These are phyloP conservation scores for Ooceraea biroi DNA, from an alignment of 1,140 invertebrate species.

Conservation along the genomic window DNA sequence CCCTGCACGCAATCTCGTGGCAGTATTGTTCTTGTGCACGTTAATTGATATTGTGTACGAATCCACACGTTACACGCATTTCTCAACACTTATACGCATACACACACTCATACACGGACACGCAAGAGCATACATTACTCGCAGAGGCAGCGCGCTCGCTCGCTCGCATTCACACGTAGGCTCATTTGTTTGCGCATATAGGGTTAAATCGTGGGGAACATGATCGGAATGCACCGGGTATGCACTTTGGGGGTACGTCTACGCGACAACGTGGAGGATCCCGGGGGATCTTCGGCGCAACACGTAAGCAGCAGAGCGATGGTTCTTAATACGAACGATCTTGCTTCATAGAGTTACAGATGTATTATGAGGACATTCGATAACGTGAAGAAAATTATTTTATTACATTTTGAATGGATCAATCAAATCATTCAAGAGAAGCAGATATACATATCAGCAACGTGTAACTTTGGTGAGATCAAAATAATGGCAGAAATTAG, in stretches of 20 bases:
- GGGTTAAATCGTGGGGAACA: neutral
- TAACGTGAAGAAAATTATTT: too few species aligned
- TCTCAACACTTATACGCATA: conserved; percentile 40
- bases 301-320: conserved; percentile 26
- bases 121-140: conserved; percentile 64
- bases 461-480: too few species aligned
- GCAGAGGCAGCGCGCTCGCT: conserved; percentile 26
- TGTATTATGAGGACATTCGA: neutral
- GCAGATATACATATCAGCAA: too few species aligned
- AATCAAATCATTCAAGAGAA: neutral
- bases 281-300: conserved; percentile 3
- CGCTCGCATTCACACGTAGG: conserved; percentile 40
- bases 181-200: conserved; percentile 11
- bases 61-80: conserved; percentile 70
- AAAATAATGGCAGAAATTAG: neutral
- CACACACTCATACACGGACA: conserved; percentile 30
- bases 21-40: conserved; percentile 86
- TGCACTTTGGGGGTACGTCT: neutral
- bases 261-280: conserved; percentile 9
- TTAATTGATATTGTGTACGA: conserved; percentile 87
- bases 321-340: conserved; percentile 13
- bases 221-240: neutral
- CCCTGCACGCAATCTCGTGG: conserved; percentile 86
- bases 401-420: neutral
- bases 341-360: neutral